Evolutionary conservation across 2,113 vertebrate species (phyloP), one percentile per base, ranked within the genome.

Genomic region (Lepidiolamprologus cunningtoni): DNA sequence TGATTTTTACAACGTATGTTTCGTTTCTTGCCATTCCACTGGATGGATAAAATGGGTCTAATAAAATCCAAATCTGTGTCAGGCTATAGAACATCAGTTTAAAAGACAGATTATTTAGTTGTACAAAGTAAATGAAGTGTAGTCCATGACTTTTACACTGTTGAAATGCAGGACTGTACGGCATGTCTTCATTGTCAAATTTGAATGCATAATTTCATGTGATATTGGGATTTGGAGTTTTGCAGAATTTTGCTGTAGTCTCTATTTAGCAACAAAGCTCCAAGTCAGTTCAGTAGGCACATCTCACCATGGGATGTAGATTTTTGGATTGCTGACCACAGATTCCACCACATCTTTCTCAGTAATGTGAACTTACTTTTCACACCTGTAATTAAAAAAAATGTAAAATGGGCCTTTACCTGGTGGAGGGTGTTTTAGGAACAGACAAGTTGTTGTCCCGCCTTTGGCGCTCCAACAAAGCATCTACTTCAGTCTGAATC

Each of bases 401-500:
- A 3, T 0, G 8, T 58, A 23, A 80, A 66, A 40, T 16, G 6
- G 6, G 6, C 8, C 4, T 63, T 78, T 87, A 99, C 98, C 96
- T 98, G 87, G 96, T 94, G 12, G 96, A 92, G 1, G 97, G 94
- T 1, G 97, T 95, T 93, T 98, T 99, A 2, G 96, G 95, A 71
- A 91, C 26, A 58, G 89, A 26, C 16, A 95, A 90, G 76, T 96
- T 93, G 83, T 95, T 97, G 6, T 99, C 98, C 61, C 97, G 97
- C 53, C 97, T 98, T 91, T 99, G 99, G 4, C 98, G 95, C 83
- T 99, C 99, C 83, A 99, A 86, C 14, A 99, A 93, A 45, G 99
- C 99, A 4, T 99, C 98, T 1, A 99, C 97, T 71, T 99, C 97
- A 55, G 92, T 97, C 92, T 99, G 99, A 7, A 99, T 93, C 5